Percentiles rank a stretch among this genome's conserved stretches.
These are phyloP conservation scores for Camponotus floridanus DNA, from an alignment of 1,140 invertebrate species.

Conservation along the genomic window DNA sequence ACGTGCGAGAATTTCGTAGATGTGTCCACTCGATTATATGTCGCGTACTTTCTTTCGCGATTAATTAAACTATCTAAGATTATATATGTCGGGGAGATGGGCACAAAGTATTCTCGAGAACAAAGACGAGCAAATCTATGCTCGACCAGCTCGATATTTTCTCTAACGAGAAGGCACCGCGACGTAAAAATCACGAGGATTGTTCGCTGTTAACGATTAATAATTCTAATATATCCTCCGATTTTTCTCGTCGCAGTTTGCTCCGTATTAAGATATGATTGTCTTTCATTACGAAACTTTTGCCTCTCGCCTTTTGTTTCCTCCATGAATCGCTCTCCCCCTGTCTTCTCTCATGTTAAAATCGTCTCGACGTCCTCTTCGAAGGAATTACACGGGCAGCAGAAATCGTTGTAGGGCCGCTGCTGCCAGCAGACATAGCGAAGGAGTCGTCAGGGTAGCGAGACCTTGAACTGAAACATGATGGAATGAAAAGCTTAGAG, in stretches of 20 bases:
- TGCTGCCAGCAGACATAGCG: constrained; percentile 72
- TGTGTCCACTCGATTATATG: constrained; percentile 3
- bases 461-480: constrained; percentile 83
- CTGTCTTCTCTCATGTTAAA: constrained; percentile 26
- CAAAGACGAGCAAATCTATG: constrained; percentile 31
- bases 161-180: constrained; percentile 38
- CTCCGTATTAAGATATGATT: constrained; percentile 77
- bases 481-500: not conserved
- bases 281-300: constrained; percentile 81
- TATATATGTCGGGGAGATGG: constrained; percentile 8
- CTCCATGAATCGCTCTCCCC: constrained; percentile 22
- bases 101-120: constrained; percentile 14
- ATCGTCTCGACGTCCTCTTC: not conserved
- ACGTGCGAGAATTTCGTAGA: constrained; percentile 35
- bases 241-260: constrained; percentile 57
- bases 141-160: not conserved
- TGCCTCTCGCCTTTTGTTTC: constrained; percentile 58
- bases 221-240: not conserved
- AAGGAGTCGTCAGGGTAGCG: constrained; percentile 75
- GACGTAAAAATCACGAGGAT: constrained; percentile 31
- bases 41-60: constrained; percentile 41
- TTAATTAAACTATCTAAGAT: constrained; percentile 58
- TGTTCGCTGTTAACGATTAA: constrained; percentile 9
- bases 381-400: constrained; percentile 69
- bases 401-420: constrained; percentile 67